Percentiles rank a stretch among this genome's conserved stretches.
These are phyloP conservation scores for Cladopsammia gracilis DNA, from an alignment of 64 coral and sea anemone genomes.

Conservation along the genomic window DNA sequence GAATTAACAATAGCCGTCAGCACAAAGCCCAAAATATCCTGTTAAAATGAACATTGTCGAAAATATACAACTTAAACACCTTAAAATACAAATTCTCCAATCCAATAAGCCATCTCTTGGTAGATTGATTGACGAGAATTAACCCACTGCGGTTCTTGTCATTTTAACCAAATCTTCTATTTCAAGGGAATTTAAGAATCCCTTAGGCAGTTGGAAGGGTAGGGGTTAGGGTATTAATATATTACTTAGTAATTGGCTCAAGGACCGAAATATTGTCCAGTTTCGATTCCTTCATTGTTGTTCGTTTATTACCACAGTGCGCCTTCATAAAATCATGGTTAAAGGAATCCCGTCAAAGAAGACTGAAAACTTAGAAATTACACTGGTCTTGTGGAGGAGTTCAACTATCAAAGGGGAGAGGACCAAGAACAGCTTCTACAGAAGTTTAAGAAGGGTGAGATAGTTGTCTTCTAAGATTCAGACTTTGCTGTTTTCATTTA, in stretches of 20 bases:
- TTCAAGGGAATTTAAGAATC: background rate
- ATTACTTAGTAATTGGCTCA: background rate
- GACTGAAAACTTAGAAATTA: background rate
- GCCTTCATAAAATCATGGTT: background rate
- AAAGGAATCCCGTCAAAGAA: background rate
- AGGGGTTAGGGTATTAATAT: background rate
- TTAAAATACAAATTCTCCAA: background rate
- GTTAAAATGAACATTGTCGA: background rate
- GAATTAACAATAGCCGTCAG: background rate
- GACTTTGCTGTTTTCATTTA: background rate
- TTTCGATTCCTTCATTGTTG: too few relatives aligned
- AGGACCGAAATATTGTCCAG: background rate
- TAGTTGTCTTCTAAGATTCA: background rate
- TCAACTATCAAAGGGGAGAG: background rate
- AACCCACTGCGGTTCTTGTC: background rate
- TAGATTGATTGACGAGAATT: background rate
- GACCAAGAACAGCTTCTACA: background rate
- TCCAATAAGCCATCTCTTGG: background rate
- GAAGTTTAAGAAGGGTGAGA: constrained; percentile 10
- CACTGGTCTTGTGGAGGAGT: background rate
- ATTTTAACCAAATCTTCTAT: background rate
- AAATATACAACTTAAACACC: background rate
- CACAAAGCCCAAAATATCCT: background rate
- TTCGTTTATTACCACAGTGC: background rate
- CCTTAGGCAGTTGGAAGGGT: background rate